Evolutionary conservation across 2,888 invertebrate genomes (phyloP).

Genomic region (Heliothis peltigera): DNA sequence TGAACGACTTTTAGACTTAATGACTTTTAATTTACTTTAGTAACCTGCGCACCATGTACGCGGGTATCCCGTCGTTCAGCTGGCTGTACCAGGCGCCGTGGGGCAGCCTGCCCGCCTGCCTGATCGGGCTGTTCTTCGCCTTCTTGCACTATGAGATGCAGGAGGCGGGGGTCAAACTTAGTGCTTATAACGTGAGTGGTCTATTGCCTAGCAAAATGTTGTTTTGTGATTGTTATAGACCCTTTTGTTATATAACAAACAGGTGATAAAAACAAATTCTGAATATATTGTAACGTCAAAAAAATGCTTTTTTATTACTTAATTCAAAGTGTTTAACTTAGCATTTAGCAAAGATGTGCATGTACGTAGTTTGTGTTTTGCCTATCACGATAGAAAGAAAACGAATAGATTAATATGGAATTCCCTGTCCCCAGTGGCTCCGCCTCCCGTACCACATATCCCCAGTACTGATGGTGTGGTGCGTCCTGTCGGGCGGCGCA

Average conservation of each 20-base stretch:
- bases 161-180: slow-evolving; percentile 58
- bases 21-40: background rate
- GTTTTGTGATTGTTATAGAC: background rate
- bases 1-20: too few species aligned
- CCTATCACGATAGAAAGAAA: too few species aligned
- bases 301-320: too few species aligned
- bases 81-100: slow-evolving; percentile 70
- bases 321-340: too few species aligned
- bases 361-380: too few species aligned
- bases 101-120: slow-evolving; percentile 69
- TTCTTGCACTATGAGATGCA: slow-evolving; percentile 66
- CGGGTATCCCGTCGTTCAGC: slow-evolving; percentile 66
- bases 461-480: slow-evolving; percentile 53
- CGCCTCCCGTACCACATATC: slow-evolving; percentile 57
- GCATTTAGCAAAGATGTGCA: too few species aligned
- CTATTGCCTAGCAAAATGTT: background rate
- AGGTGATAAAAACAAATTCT: too few species aligned
- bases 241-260: too few species aligned
- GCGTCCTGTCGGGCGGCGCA: slow-evolving; percentile 67
- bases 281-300: too few species aligned
- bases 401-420: background rate
- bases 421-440: slow-evolving; percentile 55
- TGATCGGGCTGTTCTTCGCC: slow-evolving; percentile 66
- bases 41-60: slow-evolving; percentile 61
- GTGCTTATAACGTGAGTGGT: slow-evolving; percentile 53